These are phyloP conservation scores for Glossophaga mutica DNA, from an alignment of 2,797 vertebrate species.

Conservation along the genomic window DNA sequence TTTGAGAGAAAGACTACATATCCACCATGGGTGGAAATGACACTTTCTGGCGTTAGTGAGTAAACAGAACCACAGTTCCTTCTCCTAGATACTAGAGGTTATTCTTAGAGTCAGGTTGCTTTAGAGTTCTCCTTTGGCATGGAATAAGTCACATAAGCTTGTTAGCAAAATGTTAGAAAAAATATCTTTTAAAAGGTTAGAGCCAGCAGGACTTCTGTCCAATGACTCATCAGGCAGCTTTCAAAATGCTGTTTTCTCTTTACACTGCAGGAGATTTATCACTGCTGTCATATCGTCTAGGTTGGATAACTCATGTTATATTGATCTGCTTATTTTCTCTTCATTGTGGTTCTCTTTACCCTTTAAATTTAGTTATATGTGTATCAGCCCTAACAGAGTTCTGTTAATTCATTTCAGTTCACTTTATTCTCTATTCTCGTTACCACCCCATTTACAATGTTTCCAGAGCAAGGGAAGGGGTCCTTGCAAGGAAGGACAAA, in stretches of 20 bases:
- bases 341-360: not conserved
- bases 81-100: not conserved
- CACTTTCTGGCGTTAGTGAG: not conserved
- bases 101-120: not conserved
- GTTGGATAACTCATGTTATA: not conserved
- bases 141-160: not conserved
- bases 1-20: not conserved
- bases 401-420: not conserved
- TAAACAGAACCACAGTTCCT: not conserved
- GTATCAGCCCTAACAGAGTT: not conserved
- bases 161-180: not conserved
- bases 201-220: not conserved
- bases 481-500: not conserved
- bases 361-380: not conserved
- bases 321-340: slow-evolving; percentile 3
- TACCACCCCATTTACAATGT: not conserved
- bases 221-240: not conserved
- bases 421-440: not conserved
- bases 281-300: not conserved
- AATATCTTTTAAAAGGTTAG: slow-evolving; percentile 7
- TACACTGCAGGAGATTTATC: not conserved
- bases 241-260: not conserved
- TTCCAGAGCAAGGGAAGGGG: not conserved
- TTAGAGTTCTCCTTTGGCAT: not conserved
- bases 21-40: not conserved